Evolutionary conservation across 1,140 invertebrate species (phyloP).

Genomic region (Aradophagus sp.): DNA sequence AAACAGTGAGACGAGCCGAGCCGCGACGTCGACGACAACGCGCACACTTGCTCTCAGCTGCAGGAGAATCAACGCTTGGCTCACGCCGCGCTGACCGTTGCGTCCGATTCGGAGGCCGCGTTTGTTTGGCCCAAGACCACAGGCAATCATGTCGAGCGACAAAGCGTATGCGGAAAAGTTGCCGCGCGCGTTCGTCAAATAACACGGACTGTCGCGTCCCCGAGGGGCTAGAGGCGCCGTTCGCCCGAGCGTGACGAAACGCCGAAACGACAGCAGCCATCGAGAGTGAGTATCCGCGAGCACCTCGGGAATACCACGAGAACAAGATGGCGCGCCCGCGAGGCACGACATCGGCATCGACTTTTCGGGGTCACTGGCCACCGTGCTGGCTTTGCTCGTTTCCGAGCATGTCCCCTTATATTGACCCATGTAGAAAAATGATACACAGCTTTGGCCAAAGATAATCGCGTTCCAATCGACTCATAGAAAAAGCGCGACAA

Average conservation of each 20-base stretch:
- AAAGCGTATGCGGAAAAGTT: slow-evolving; percentile 36
- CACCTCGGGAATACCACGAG: too few relatives aligned
- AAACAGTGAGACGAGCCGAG: too few relatives aligned
- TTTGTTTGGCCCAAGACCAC: neutral
- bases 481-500: too few relatives aligned
- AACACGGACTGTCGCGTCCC: slow-evolving; percentile 54
- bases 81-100: too few relatives aligned
- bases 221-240: slow-evolving; percentile 17
- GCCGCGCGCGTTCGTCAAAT: slow-evolving; percentile 63
- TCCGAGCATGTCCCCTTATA: too few relatives aligned
- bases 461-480: too few relatives aligned
- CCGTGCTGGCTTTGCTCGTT: neutral
- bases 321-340: slow-evolving; percentile 26
- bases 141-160: slow-evolving; percentile 29
- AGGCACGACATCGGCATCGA: too few relatives aligned
- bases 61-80: too few relatives aligned
- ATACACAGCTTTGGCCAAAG: neutral
- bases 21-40: too few relatives aligned
- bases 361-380: slow-evolving; percentile 25
- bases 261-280: neutral
- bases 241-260: neutral
- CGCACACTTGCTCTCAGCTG: neutral
- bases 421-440: too few relatives aligned
- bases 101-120: too few relatives aligned
- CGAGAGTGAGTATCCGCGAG: slow-evolving; percentile 5